Percentiles rank a stretch among this genome's conserved stretches.
phyloP scores from a whole-genome alignment of 2,113 vertebrate species.

The Passer domesticus region DNA sequence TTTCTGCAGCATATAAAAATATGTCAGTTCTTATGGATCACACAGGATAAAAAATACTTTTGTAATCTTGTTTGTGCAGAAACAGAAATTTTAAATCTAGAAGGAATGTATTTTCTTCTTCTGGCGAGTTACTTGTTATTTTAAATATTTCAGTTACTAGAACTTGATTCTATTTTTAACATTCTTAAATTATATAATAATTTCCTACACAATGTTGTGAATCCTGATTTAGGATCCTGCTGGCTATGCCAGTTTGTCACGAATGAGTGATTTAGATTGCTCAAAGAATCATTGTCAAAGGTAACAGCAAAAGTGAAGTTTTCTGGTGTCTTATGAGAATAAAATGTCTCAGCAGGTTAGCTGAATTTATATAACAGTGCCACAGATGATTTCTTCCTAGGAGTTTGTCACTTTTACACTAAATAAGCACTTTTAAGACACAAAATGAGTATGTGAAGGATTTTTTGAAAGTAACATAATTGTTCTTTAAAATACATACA shows the following conservation, averaged over 20 bases:
- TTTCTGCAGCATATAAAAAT: neutral
- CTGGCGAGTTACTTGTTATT: neutral
- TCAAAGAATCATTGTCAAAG: neutral
- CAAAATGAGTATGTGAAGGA: neutral
- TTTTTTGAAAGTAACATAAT: neutral
- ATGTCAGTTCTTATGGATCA: neutral
- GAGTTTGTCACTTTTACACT: neutral
- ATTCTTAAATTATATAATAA: neutral
- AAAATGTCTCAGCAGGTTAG: constrained; percentile 13
- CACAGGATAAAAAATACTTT: neutral
- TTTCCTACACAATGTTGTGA: neutral
- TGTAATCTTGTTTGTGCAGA: neutral
- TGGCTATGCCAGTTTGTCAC: neutral
- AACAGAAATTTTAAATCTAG: neutral
- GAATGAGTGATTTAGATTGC: neutral
- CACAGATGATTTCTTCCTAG: constrained; percentile 12
- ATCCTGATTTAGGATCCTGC: neutral
- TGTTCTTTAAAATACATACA: neutral
- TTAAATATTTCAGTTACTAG: neutral
- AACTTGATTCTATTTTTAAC: neutral
- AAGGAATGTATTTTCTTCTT: neutral
- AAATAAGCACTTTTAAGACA: neutral
- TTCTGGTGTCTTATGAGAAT: neutral
- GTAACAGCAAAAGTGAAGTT: neutral
- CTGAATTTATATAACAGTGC: neutral